A percentile compares a stretch with the other conserved stretches of the same genome.
These are phyloP conservation scores for Stigmatopora nigra DNA, from an alignment of 2,113 vertebrate species.

Conservation along the genomic window DNA sequence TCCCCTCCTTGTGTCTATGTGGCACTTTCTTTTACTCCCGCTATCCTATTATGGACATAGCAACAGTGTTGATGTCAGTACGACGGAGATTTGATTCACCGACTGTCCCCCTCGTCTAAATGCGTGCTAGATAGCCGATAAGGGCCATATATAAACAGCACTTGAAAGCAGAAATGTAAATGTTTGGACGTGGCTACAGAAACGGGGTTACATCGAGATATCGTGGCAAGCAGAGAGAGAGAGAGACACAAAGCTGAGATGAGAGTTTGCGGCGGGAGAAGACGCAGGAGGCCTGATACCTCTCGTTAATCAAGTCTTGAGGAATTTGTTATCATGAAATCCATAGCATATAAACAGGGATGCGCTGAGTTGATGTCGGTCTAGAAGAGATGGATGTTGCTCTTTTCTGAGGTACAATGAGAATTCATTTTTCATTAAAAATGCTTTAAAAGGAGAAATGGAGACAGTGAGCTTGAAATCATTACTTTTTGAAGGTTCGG, in stretches of 20 bases:
- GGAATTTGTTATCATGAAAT: constrained; percentile 38
- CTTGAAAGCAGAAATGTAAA: constrained; percentile 73
- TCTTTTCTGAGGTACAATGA: not conserved
- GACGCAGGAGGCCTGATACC: constrained; percentile 34
- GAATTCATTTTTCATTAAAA: not conserved
- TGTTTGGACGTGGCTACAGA: constrained; percentile 65
- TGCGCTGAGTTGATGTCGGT: not conserved
- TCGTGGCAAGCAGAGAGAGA: constrained; percentile 36
- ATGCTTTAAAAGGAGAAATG: not conserved
- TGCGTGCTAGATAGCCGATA: constrained; percentile 65
- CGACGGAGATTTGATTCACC: constrained; percentile 62
- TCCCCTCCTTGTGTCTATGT: constrained; percentile 55
- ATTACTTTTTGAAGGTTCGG: not conserved
- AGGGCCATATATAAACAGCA: constrained; percentile 69
- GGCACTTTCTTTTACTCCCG: constrained; percentile 52
- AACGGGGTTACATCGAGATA: constrained; percentile 68
- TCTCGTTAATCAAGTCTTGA: constrained; percentile 50
- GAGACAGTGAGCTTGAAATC: not conserved
- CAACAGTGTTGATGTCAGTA: constrained; percentile 52
- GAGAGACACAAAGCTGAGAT: constrained; percentile 37
- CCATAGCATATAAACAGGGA: not conserved
- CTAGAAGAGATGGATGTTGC: not conserved
- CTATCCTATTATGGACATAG: constrained; percentile 69
- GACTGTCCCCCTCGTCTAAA: constrained; percentile 51
- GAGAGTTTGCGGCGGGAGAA: constrained; percentile 62